phyloP scores from a whole-genome alignment of 2,797 vertebrate species.

The Sebastes itinus region DNA sequence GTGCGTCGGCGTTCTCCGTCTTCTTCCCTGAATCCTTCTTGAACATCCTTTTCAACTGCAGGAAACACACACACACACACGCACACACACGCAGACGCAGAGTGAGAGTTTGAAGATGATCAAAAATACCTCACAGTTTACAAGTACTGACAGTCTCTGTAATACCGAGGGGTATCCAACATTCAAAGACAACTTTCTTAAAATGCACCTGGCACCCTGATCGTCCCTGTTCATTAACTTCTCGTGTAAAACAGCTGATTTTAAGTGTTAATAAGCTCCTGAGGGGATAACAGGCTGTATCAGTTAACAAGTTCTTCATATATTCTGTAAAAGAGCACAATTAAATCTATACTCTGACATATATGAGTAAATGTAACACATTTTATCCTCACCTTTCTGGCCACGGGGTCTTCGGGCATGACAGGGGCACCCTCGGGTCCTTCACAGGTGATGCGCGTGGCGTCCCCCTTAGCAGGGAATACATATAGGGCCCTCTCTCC shows the following conservation, averaged over 20 bases:
- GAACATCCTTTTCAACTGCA: conserved; percentile 91
- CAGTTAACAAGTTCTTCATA: not conserved
- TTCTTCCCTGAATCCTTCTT: conserved; percentile 93
- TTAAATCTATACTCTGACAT: not conserved
- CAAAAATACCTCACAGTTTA: not conserved
- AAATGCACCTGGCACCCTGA: not conserved
- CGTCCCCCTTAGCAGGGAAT: conserved; percentile 93
- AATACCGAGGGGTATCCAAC: not conserved
- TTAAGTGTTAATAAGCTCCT: not conserved
- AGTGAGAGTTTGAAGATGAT: conserved; percentile 5
- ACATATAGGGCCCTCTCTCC: conserved; percentile 95
- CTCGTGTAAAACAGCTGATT: not conserved
- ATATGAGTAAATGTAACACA: not conserved
- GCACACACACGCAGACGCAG: not conserved
- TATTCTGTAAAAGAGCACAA: not conserved
- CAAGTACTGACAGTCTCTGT: not conserved
- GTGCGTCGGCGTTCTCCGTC: conserved; percentile 84
- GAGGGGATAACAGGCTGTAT: not conserved
- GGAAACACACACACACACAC: conserved; percentile 1
- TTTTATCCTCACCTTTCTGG: conserved; percentile 87
- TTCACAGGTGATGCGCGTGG: conserved; percentile 93
- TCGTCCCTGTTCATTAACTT: not conserved
- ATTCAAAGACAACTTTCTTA: not conserved
- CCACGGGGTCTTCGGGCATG: conserved; percentile 90
- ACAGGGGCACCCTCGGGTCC: conserved; percentile 90